phyloP scores from a whole-genome alignment of 2,113 vertebrate genomes.

The Chinchilla lanigera region DNA sequence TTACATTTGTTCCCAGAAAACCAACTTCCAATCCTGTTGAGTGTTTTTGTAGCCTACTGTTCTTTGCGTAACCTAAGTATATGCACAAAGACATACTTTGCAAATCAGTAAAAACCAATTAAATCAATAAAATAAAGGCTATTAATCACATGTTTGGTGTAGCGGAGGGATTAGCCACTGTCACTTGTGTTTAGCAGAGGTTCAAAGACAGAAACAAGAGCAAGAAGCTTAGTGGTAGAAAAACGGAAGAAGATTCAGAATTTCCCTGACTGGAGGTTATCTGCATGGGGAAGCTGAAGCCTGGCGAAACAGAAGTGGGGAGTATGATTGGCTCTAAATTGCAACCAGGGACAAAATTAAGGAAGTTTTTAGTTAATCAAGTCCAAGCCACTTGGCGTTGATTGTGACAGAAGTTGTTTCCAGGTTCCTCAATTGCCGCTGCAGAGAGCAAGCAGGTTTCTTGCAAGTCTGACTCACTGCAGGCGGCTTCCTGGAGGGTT shows the following conservation, averaged over 20 bases:
- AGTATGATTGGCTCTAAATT: background rate
- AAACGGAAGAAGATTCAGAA: background rate
- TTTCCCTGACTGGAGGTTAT: background rate
- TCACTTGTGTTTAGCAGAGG: background rate
- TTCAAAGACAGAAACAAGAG: background rate
- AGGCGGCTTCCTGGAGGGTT: background rate
- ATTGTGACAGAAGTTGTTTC: background rate
- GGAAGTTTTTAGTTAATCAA: background rate
- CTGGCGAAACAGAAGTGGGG: background rate
- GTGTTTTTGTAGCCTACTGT: background rate
- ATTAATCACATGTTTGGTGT: background rate
- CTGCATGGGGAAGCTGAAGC: background rate
- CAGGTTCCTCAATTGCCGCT: background rate
- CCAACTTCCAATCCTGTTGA: background rate
- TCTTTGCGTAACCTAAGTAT: background rate
- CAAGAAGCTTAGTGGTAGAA: background rate
- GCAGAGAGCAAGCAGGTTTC: background rate
- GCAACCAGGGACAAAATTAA: background rate
- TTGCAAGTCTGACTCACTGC: background rate
- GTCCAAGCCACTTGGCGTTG: background rate
- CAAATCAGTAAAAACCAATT: background rate
- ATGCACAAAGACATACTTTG: background rate
- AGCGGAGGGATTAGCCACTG: background rate
- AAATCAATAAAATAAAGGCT: background rate
- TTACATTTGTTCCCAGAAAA: background rate